Evolutionary conservation across 2,797 vertebrate species (phyloP).

Genomic region (Xiphorhynchus erythropygius): DNA sequence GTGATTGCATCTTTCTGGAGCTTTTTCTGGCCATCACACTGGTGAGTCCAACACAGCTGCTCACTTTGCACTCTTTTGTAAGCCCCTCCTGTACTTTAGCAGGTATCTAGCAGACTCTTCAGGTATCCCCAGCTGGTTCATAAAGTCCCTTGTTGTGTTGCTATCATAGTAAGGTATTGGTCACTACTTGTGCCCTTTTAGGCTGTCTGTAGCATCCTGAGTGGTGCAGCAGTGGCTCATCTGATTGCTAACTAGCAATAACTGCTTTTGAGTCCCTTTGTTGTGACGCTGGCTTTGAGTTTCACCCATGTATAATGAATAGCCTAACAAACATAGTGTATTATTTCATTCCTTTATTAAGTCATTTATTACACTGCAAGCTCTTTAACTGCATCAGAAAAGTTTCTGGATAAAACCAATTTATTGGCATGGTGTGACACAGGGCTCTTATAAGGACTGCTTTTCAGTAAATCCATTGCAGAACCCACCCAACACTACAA

Average conservation of each 20-base stretch:
- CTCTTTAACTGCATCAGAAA: neutral
- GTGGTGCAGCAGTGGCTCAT: neutral
- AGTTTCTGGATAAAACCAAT: neutral
- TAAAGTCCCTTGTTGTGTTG: neutral
- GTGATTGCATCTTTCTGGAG: neutral
- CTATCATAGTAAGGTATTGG: accelerated
- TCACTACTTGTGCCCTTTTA: neutral
- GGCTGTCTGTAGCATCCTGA: neutral
- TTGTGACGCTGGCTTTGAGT: neutral
- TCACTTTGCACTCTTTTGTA: accelerated
- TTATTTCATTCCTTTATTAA: conserved; percentile 16
- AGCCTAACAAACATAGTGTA: neutral
- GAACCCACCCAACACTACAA: neutral
- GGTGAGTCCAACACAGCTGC: neutral
- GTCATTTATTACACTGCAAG: neutral
- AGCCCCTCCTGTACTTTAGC: neutral
- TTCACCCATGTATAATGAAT: neutral
- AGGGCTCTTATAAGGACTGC: neutral
- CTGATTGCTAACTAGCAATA: neutral
- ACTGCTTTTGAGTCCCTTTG: neutral
- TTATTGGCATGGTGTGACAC: neutral
- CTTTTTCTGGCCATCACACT: accelerated
- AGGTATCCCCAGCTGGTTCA: neutral
- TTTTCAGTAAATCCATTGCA: neutral
- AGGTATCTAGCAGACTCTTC: neutral